Evolutionary conservation across 2,797 vertebrate genomes (phyloP).

Genomic region (Chromobotia macracanthus): DNA sequence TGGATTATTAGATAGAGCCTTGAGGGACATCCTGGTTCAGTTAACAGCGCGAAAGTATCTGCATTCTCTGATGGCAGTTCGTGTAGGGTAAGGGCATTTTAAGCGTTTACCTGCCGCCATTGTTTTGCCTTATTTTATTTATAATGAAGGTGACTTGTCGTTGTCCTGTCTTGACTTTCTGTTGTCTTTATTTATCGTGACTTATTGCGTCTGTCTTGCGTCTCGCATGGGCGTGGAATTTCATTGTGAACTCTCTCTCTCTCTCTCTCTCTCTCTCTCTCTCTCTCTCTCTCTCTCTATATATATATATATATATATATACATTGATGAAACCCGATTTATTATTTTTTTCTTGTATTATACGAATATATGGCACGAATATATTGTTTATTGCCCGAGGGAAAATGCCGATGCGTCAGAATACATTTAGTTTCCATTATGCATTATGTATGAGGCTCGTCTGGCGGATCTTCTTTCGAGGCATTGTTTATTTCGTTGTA

Average conservation of each 20-base stretch:
- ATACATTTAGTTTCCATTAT: constrained; percentile 61
- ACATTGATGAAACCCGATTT: background rate
- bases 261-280: too few relatives aligned
- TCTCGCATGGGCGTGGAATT: constrained; percentile 42
- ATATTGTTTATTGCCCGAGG: too few relatives aligned
- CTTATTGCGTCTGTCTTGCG: constrained; percentile 41
- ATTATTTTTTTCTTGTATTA: constrained; percentile 6
- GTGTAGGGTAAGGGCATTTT: constrained; percentile 90
- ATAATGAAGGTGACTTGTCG: too few relatives aligned
- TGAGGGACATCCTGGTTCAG: constrained; percentile 93
- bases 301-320: too few relatives aligned
- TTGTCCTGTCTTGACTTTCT: too few relatives aligned
- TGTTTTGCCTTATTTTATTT: constrained; percentile 26
- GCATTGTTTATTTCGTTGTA: constrained; percentile 39
- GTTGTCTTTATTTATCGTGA: constrained; percentile 26
- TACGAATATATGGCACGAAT: too few relatives aligned
- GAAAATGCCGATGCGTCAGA: constrained; percentile 62
- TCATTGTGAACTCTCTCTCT: constrained; percentile 26
- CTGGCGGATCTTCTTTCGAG: constrained; percentile 57
- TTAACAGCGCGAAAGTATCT: constrained; percentile 93
- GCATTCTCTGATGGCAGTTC: constrained; percentile 91
- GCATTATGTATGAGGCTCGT: constrained; percentile 68
- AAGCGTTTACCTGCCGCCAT: constrained; percentile 75
- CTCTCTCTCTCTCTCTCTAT: too few relatives aligned
- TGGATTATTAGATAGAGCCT: constrained; percentile 94